phyloP scores from a whole-genome alignment of 2,888 invertebrate species.

The Oscheius myriophilus region DNA sequence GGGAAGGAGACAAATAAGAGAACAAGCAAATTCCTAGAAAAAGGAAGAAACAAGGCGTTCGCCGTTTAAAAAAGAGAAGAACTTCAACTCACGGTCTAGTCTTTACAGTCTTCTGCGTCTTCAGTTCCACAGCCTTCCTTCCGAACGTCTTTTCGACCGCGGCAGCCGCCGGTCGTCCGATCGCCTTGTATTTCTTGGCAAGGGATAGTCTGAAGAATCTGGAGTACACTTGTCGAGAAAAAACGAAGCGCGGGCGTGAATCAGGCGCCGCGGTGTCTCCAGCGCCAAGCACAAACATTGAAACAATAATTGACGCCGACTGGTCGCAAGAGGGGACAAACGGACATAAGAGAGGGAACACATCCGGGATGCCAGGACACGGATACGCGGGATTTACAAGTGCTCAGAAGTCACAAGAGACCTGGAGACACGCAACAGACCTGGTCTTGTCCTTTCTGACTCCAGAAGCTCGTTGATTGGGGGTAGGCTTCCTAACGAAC shows the following conservation, averaged over 20 bases:
- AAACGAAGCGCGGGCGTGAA: background rate
- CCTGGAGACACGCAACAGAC: constrained; percentile 6
- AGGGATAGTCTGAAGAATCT: constrained; percentile 19
- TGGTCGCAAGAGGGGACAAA: constrained; percentile 21
- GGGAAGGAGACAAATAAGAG: too few relatives aligned
- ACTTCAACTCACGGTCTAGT: constrained; percentile 11
- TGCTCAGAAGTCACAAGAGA: too few relatives aligned
- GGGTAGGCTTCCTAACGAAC: constrained; percentile 1
- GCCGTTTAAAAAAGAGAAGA: too few relatives aligned
- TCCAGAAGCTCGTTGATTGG: background rate
- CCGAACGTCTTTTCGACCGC: constrained; percentile 5
- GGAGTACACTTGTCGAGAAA: background rate
- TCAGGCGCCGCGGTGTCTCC: constrained; percentile 5
- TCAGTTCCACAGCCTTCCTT: constrained; percentile 1
- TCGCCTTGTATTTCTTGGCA: constrained; percentile 15
- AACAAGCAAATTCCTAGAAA: too few relatives aligned
- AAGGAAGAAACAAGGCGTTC: too few relatives aligned
- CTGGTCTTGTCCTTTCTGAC: background rate
- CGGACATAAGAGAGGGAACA: too few relatives aligned
- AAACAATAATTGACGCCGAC: constrained; percentile 26
- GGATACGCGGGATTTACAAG: constrained; percentile 8
- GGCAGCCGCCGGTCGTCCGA: constrained; percentile 9
- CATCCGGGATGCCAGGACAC: background rate
- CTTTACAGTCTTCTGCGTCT: constrained; percentile 10
- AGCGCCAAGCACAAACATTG: constrained; percentile 19